Evolutionary conservation across 2,797 vertebrate genomes (phyloP), one percentile per base, ranked within the genome.

Genomic region (Ctenochaetus hawaiiensis): DNA sequence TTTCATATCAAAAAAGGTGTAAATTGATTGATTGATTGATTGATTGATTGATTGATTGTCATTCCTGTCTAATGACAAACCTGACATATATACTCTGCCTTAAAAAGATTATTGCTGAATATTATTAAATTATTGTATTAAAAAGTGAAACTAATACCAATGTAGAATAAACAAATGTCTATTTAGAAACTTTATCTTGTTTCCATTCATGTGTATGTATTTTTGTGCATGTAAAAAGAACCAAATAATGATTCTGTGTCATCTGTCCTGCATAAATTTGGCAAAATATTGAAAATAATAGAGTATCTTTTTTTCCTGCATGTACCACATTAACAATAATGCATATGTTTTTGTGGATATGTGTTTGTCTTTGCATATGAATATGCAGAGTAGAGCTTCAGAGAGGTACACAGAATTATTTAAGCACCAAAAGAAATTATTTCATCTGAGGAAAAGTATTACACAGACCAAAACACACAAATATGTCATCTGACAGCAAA

Each of bases 381-480:
- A 52, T 70, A 64, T 62, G 56, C 67, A 64, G 7, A 67, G 18
- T 11, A 75, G 44, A 74, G 48, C 37, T 72, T 80, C 61, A 57
- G 79, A 82, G 1, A n/a, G 5, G 45, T 49, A 66, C 6, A 78
- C 34, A 47, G 39, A 74, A 76, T 13, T 23, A 75, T 68, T 66
- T 69, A 74, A 86, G 82, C 81, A 87, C 81, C 83, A 80, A 79
- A 34, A 73, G 30, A 77, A 72, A 69, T 56, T 1, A 69, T 58
- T 75, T 57, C 68, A 69, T 81, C 75, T 78, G 63, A 89, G 65
- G 78, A 65, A 82, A 81, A 69, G 51, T 47, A 59, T 72, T 56
- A 70, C 44, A 70, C 75, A 80, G 47, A 73, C 23, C 26, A 80
- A 64, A 87, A 80, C 63, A 72, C 45, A 69, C 17, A 22, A 66